Evolutionary conservation across 2,888 invertebrate species (phyloP), one percentile per base, ranked within the genome.

Genomic region (Dioctria linearis): DNA sequence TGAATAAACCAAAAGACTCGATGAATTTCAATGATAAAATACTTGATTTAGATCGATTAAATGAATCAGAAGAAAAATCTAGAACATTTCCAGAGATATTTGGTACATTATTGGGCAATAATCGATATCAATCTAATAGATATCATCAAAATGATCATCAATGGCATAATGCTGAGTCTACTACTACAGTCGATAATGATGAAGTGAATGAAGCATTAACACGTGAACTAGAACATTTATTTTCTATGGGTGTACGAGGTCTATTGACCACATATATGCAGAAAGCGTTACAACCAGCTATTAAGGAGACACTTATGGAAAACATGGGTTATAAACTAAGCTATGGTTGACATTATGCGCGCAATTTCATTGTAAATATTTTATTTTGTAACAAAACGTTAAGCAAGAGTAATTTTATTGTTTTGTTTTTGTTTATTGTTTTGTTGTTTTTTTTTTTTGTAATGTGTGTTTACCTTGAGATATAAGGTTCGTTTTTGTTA

Each of bases 261-360:
- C 90, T 95, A 66, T 87, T 96, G 63, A 95, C 95, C 0, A 93
- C 94, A 42, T 95, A 95, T 85, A 95, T 96, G 93, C 95, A 96
- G 86, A 93, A 93, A 83, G 94, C 95, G 85, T 87, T 96, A 71
- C 95, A 96, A 85, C 95, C 95, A 6, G 95, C 95, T 57, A 95
- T 96, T 79, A 95, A 95, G 86, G 95, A 96, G 86, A 95, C 95
- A 0, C 89, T 96, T 46, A 95, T 96, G 95, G 91, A 94, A 83
- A 95, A 95, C 86, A 94, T 96, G 93, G 96, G 96, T 5, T 96
- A 95, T 87, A 95, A 95, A 61, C 92, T 96, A 85, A 95, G 95
- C 80, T 96, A 96, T 86, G 96, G 96, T 82, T 93, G 90, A 88
- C 42, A 43, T 42, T 57, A 49, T 13, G 49, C 25, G 49, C 49